phyloP scores from a whole-genome alignment of 2,888 invertebrate genomes.

The Seira sanloemensis region DNA sequence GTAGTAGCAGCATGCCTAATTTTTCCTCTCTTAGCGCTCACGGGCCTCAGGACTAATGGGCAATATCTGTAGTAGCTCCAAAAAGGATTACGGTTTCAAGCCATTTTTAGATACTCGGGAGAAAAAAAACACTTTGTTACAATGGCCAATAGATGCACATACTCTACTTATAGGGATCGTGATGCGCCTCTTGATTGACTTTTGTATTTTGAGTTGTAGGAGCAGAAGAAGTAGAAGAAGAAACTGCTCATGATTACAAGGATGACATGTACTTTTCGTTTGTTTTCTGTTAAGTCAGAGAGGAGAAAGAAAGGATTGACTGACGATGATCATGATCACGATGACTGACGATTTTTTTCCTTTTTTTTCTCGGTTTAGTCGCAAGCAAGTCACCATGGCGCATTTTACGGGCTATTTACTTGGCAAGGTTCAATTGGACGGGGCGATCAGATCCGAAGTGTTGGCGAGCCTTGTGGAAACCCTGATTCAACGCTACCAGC shows the following conservation, averaged over 20 bases:
- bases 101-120: too few relatives aligned
- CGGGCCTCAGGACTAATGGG: too few relatives aligned
- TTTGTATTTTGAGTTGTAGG: too few relatives aligned
- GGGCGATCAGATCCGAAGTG: slow-evolving; percentile 73
- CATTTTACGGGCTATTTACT: slow-evolving; percentile 73
- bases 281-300: not conserved
- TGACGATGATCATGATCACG: not conserved
- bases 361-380: slow-evolving; percentile 38
- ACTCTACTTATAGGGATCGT: too few relatives aligned
- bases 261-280: slow-evolving; percentile 26
- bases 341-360: slow-evolving; percentile 53
- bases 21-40: too few relatives aligned
- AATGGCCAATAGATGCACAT: too few relatives aligned
- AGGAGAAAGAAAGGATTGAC: not conserved
- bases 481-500: slow-evolving; percentile 71
- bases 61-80: not conserved
- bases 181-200: not conserved
- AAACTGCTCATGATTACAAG: slow-evolving; percentile 18
- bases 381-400: slow-evolving; percentile 67
- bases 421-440: slow-evolving; percentile 73
- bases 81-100: not conserved
- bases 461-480: slow-evolving; percentile 72
- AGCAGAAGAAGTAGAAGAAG: not conserved
- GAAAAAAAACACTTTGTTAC: too few relatives aligned
- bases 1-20: not conserved